phyloP scores from a whole-genome alignment of 2,797 vertebrate species.

The Enteromius afrohamiltoni region DNA sequence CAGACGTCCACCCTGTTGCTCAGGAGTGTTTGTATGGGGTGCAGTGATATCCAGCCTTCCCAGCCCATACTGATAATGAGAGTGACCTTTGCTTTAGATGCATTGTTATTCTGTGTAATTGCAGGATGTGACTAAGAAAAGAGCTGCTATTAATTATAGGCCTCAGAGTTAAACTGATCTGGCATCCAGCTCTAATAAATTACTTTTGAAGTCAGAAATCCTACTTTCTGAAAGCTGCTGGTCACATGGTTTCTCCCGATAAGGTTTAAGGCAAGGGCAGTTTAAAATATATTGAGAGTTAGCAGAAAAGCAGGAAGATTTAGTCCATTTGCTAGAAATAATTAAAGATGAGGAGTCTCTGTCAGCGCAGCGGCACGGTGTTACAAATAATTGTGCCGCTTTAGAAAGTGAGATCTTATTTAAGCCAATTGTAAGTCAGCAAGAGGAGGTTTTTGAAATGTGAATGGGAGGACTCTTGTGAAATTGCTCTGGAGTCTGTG shows the following conservation, averaged over 20 bases:
- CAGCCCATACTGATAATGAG: constrained; percentile 2
- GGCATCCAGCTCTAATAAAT: background rate
- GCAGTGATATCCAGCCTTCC: background rate
- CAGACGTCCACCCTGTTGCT: background rate
- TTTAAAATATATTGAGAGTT: constrained; percentile 20
- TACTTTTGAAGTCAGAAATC: background rate
- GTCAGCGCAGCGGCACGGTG: constrained; percentile 12
- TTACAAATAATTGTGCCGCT: constrained; percentile 31
- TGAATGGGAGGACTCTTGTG: background rate
- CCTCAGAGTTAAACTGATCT: constrained; percentile 1
- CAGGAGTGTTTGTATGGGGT: background rate
- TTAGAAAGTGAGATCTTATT: constrained; percentile 26
- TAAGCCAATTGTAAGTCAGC: constrained; percentile 5
- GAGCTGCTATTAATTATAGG: constrained; percentile 5
- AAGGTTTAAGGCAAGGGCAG: background rate
- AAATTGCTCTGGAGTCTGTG: background rate
- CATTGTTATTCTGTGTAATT: constrained; percentile 22
- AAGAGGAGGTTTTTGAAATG: background rate
- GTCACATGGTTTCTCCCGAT: background rate
- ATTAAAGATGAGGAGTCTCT: constrained; percentile 13
- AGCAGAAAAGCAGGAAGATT: constrained; percentile 14
- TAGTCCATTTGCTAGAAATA: constrained; percentile 23
- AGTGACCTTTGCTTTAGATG: constrained; percentile 20
- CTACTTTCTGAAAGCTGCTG: background rate
- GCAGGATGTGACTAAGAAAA: background rate